Evolutionary conservation across 2,888 invertebrate genomes (phyloP).

Genomic region (Crossocerus cetratus): DNA sequence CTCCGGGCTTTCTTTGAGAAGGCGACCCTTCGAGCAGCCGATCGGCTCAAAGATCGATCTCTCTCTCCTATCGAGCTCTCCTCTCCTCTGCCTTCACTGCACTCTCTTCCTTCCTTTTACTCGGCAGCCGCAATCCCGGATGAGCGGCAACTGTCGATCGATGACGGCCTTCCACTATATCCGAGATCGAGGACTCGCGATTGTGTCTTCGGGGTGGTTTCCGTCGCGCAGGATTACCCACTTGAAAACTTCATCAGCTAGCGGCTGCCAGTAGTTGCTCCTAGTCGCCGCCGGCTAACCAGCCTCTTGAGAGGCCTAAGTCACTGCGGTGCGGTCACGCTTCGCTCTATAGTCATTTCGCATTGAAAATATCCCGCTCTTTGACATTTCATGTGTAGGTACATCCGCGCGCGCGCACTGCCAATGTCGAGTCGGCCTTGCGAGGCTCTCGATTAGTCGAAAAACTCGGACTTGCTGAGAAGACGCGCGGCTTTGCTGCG

Average conservation of each 20-base stretch:
- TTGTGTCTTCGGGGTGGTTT: constrained; percentile 6
- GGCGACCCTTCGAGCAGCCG: constrained; percentile 23
- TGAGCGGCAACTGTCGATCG: constrained; percentile 9
- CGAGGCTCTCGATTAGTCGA: background rate
- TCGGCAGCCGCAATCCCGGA: constrained; percentile 4
- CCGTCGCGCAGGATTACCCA: background rate
- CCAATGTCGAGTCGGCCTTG: background rate
- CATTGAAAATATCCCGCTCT: background rate
- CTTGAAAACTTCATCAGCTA: background rate
- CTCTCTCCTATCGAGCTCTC: constrained; percentile 16
- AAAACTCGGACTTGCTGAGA: background rate
- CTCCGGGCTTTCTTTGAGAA: constrained; percentile 18
- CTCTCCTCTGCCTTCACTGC: too few species aligned
- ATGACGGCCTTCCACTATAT: background rate
- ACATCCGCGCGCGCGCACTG: too few species aligned
- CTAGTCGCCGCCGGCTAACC: too few species aligned
- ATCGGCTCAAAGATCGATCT: constrained; percentile 20
- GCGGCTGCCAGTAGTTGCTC: too few species aligned
- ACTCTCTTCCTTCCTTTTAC: too few species aligned
- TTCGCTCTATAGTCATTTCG: background rate
- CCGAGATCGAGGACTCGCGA: background rate
- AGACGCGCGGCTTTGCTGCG: constrained; percentile 6
- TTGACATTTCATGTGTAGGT: too few species aligned
- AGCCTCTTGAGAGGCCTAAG: too few species aligned
- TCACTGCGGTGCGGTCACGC: background rate